Evolutionary conservation across 2,888 invertebrate species (phyloP).

Genomic region (Agrochola lota): DNA sequence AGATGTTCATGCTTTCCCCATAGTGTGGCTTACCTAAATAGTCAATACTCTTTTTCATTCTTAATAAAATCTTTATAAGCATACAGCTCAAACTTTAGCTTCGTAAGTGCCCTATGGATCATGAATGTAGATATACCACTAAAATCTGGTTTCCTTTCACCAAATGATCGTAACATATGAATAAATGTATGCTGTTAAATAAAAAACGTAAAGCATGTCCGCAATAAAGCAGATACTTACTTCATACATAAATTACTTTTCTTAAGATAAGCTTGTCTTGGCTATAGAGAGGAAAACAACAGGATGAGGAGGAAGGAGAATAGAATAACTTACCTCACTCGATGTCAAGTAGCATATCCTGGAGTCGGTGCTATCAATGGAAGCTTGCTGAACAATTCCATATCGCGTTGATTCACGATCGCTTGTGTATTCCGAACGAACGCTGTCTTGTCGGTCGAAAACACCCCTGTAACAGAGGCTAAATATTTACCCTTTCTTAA

Average conservation of each 20-base stretch:
- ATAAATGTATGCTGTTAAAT: constrained; percentile 18
- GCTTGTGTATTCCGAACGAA: constrained; percentile 97
- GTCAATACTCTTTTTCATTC: background rate
- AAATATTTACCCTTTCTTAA: constrained; percentile 57
- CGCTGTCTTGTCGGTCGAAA: constrained; percentile 97
- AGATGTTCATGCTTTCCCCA: background rate
- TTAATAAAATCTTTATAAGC: background rate
- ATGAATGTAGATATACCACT: background rate
- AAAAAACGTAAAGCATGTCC: constrained; percentile 11
- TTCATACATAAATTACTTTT: constrained; percentile 12
- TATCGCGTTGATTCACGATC: constrained; percentile 96
- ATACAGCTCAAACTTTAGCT: background rate
- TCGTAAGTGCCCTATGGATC: background rate
- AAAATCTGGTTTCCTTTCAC: background rate
- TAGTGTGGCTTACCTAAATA: background rate
- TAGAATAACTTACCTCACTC: constrained; percentile 95
- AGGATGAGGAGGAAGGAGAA: constrained; percentile 12
- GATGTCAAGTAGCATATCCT: constrained; percentile 98
- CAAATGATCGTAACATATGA: constrained; percentile 10
- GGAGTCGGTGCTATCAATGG: constrained; percentile 98
- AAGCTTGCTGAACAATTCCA: constrained; percentile 98
- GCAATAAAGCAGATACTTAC: constrained; percentile 19
- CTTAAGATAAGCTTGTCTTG: constrained; percentile 1
- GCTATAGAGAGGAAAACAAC: background rate
- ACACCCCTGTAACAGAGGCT: constrained; percentile 92